Conservation (phyloP, 2,113 vertebrate species). For the Synchiropus splendidus region DNA sequence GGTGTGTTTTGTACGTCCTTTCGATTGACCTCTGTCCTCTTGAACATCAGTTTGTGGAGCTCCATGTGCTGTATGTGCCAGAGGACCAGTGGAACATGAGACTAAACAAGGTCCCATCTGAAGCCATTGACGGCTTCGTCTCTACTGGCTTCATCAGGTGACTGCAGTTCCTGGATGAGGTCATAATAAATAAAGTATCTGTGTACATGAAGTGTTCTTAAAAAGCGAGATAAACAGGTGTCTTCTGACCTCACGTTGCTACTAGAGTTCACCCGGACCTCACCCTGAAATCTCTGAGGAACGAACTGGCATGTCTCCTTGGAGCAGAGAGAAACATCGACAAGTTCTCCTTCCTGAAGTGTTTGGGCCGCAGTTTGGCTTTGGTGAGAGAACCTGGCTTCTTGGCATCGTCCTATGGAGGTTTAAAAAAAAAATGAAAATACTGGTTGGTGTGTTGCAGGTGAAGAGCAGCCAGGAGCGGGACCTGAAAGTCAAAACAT, state of each 20-base stretch:
- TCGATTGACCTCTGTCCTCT: too few relatives aligned
- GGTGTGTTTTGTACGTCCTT: slow-evolving; percentile 1
- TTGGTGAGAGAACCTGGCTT: slow-evolving; percentile 68
- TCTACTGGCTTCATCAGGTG: slow-evolving; percentile 89
- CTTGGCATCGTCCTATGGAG: too few relatives aligned
- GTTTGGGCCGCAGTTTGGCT: slow-evolving; percentile 81
- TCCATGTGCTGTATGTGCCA: slow-evolving; percentile 85
- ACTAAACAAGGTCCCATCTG: slow-evolving; percentile 77
- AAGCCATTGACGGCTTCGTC: slow-evolving; percentile 73
- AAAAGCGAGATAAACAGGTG: too few relatives aligned
- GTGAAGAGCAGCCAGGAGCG: slow-evolving; percentile 83
- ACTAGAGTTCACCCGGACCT: slow-evolving; percentile 77
- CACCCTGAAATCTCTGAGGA: slow-evolving; percentile 72
- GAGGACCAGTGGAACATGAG: slow-evolving; percentile 82
- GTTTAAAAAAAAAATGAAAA: too few relatives aligned
- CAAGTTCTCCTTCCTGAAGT: slow-evolving; percentile 84
- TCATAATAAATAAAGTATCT: too few relatives aligned
- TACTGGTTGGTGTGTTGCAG: slow-evolving; percentile 48
- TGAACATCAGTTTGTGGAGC: slow-evolving; percentile 74
- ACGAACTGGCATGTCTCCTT: slow-evolving; percentile 69
- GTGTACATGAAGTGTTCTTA: too few relatives aligned
- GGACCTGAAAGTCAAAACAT: slow-evolving; percentile 81
- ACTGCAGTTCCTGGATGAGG: slow-evolving; percentile 17
- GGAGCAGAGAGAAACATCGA: slow-evolving; percentile 63
- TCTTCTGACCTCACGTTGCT: not conserved